These are phyloP conservation scores for Poeciliopsis gracilis DNA, from an alignment of 2,797 vertebrate species.

Conservation along the genomic window DNA sequence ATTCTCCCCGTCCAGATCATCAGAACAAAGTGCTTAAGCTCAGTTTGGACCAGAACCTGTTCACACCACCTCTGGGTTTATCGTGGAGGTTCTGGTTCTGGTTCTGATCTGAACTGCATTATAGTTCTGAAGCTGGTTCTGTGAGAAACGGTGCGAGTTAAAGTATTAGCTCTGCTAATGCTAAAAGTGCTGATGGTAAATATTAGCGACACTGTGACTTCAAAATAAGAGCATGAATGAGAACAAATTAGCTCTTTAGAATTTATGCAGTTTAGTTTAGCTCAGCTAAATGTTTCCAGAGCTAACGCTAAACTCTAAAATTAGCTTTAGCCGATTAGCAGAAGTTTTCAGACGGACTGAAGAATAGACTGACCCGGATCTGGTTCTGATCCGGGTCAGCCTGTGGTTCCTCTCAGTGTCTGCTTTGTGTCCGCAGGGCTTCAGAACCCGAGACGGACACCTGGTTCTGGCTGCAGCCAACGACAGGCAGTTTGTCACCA, in stretches of 20 bases:
- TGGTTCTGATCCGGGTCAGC: neutral
- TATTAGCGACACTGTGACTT: no score
- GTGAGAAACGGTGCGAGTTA: no score
- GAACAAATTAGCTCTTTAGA: no score
- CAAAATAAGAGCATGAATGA: no score
- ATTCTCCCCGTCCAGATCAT: neutral
- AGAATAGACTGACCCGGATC: neutral
- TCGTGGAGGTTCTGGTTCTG: neutral
- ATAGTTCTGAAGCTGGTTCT: neutral
- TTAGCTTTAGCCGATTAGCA: no score
- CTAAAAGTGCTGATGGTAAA: no score
- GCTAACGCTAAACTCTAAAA: no score
- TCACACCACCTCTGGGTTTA: neutral
- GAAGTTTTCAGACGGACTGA: neutral
- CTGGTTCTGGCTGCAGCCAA: conserved; percentile 91
- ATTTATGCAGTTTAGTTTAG: no score
- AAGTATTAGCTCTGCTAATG: no score
- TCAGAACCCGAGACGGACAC: conserved; percentile 90
- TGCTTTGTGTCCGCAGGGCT: conserved; percentile 80
- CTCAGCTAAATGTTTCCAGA: no score
- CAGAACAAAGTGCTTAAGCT: neutral
- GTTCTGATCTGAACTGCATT: neutral
- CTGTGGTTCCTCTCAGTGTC: neutral
- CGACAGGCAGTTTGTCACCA: conserved; percentile 86
- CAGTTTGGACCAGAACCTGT: neutral